These are phyloP conservation scores for Aptenodytes patagonicus DNA, from an alignment of 2,113 vertebrate species.

Conservation along the genomic window DNA sequence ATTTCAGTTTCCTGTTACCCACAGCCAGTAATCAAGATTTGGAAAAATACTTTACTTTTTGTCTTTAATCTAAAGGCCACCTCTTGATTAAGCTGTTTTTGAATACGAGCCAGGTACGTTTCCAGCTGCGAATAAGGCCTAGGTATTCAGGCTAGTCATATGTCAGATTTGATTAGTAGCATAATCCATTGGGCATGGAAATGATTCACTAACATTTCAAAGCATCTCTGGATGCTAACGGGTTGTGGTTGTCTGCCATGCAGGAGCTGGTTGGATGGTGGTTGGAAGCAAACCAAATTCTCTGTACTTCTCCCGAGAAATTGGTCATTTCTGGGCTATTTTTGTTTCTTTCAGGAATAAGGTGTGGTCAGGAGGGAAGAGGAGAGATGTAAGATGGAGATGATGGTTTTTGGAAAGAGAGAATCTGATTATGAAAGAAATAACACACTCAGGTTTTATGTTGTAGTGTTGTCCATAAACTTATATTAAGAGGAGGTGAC, in stretches of 20 bases:
- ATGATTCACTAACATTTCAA: neutral
- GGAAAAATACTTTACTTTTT: neutral
- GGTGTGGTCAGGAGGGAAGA: neutral
- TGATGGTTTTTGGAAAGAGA: neutral
- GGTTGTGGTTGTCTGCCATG: neutral
- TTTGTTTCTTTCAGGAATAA: neutral
- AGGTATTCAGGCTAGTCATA: neutral
- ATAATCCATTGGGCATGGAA: slow-evolving; percentile 9
- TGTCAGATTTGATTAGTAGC: neutral
- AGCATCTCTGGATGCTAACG: neutral
- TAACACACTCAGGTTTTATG: neutral
- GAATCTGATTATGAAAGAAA: neutral
- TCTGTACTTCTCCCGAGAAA: neutral
- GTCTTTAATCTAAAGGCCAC: neutral
- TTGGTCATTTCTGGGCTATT: rapidly evolving
- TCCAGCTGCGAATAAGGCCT: neutral
- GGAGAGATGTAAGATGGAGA: neutral
- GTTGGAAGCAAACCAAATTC: neutral
- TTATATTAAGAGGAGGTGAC: neutral
- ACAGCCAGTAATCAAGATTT: neutral
- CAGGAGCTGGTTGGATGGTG: neutral
- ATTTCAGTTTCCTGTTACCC: neutral
- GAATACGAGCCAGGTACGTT: neutral
- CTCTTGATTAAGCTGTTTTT: neutral
- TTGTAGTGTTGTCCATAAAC: neutral